Evolutionary conservation across 2,113 vertebrate genomes (phyloP).

Genomic region (Oreocharis arfaki): DNA sequence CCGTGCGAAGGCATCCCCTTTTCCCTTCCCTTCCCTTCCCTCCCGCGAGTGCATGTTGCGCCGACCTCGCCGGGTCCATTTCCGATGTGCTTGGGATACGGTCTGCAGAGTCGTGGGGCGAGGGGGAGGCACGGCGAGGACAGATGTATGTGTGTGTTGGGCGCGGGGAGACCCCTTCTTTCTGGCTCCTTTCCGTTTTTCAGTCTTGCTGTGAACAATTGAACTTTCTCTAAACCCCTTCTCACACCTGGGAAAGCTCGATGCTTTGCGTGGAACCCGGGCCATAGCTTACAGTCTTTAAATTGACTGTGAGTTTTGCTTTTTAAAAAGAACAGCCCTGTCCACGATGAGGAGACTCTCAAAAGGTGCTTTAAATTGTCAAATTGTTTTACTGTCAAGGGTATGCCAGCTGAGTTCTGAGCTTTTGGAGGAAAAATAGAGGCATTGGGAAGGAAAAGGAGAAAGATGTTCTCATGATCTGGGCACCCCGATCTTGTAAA

Average conservation of each 20-base stretch:
- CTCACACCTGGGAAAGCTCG: not conserved
- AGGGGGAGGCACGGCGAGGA: not conserved
- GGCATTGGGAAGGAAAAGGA: not conserved
- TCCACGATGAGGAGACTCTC: not conserved
- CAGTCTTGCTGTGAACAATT: not conserved
- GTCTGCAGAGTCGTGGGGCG: not conserved
- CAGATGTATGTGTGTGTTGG: not conserved
- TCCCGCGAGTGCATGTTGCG: not conserved
- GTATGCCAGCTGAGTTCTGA: not conserved
- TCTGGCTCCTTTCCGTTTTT: not conserved
- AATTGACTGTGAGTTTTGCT: not conserved
- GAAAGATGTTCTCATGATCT: not conserved
- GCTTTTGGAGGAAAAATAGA: conserved; percentile 5
- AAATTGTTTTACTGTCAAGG: not conserved
- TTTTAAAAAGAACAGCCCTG: not conserved
- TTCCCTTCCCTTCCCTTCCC: not conserved
- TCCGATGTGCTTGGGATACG: not conserved
- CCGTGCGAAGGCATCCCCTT: conserved; percentile 12
- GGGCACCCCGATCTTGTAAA: not conserved
- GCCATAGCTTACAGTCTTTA: not conserved
- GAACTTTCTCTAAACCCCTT: conserved; percentile 42
- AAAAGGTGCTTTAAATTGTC: not conserved
- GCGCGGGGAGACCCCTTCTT: not conserved
- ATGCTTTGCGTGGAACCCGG: not conserved
- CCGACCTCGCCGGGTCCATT: conserved; percentile 9